phyloP scores from a whole-genome alignment of 1,140 invertebrate genomes.

The Sycophaga agraensis region DNA sequence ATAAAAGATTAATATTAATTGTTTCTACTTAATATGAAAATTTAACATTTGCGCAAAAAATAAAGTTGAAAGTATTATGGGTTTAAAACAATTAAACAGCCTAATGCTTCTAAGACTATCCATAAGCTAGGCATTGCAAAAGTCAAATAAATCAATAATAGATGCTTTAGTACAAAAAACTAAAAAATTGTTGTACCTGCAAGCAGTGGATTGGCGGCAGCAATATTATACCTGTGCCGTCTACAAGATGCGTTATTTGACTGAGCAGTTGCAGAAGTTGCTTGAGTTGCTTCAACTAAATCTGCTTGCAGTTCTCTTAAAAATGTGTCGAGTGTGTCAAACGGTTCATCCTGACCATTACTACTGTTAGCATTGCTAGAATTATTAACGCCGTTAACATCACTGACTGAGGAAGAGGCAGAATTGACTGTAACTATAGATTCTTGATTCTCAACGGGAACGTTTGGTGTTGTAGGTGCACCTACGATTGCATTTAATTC shows the following conservation, averaged over 20 bases:
- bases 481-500: slow-evolving; percentile 50
- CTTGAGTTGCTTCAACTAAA: slow-evolving; percentile 51
- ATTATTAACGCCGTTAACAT: background rate
- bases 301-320: slow-evolving; percentile 54
- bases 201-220: slow-evolving; percentile 77
- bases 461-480: slow-evolving; percentile 41
- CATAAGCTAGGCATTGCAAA: too few relatives aligned
- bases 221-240: slow-evolving; percentile 74
- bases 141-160: too few relatives aligned
- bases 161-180: too few relatives aligned
- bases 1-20: too few relatives aligned
- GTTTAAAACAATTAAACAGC: too few relatives aligned
- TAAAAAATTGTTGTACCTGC: slow-evolving; percentile 58
- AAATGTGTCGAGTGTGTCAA: slow-evolving; percentile 55
- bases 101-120: too few relatives aligned
- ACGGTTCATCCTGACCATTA: slow-evolving; percentile 47
- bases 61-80: too few relatives aligned
- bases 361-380: background rate
- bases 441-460: slow-evolving; percentile 41
- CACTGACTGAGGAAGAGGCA: too few relatives aligned
- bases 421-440: background rate
- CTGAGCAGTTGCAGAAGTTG: slow-evolving; percentile 50
- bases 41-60: too few relatives aligned
- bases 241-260: slow-evolving; percentile 56
- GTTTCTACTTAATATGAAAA: too few relatives aligned